Evolutionary conservation across 2,888 invertebrate species (phyloP), one percentile per base, ranked within the genome.

Genomic region (Spodoptera exigua): DNA sequence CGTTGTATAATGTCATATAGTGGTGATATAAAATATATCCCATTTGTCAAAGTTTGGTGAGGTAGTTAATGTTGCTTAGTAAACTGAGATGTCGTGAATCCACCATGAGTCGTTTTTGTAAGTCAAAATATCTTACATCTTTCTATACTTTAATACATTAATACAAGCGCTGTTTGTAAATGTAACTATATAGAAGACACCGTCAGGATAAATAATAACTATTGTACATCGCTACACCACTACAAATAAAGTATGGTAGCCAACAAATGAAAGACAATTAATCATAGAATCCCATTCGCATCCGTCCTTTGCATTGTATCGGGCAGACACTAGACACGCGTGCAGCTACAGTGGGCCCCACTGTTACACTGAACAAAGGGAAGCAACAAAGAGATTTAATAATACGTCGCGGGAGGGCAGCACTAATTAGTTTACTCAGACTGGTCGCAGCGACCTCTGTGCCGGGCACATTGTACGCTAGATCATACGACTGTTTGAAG

Each of bases 341-440:
- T 41, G 41, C 73, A 73, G 52, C 54, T 67, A 55, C 51, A 41
- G 55, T 48, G 27, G 7, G 34, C 58, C 60, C 49, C 32, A 54
- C 55, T 45, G 46, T 51, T 51, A 32, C 54, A 52, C 62, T 45
- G 41, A 71, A 71, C 71, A 62, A 66, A 61, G 62, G 47, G 35
- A 51, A 46, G 53, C 37, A 59, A 70, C 66, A 70, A 67, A 71
- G 63, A 67, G 67, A 53, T 57, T 59, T 62, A 62, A 60, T 67
- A 71, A 58, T 51, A 52, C 36, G 53, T 55, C 71, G 48, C 34
- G 43, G 52, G 32, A 45, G 16, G 61, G 44, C 46, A 39, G 21
- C 54, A 54, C 47, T 71, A 71, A 71, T 71, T 71, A 71, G 67
- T 71, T 71, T 57, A 71, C 70, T 47, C 56, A 17, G 51, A 41